Evolutionary conservation across 2,888 invertebrate species (phyloP).

Genomic region (Lasioglossum malachurum): DNA sequence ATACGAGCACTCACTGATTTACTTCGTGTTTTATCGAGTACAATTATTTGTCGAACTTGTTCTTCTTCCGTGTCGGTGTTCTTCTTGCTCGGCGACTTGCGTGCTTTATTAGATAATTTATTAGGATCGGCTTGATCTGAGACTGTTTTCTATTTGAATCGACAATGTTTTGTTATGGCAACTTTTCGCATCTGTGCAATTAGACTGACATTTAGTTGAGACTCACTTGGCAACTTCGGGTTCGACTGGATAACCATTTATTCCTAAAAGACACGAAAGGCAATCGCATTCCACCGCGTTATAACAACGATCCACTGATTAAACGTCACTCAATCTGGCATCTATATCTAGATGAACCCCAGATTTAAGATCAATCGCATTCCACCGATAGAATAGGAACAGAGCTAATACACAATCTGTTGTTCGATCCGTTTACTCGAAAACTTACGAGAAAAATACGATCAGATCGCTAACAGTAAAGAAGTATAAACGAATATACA

Average conservation of each 20-base stretch:
- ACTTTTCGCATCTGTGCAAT: not conserved
- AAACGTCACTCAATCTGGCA: not conserved
- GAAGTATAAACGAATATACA: not conserved
- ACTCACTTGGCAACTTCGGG: not conserved
- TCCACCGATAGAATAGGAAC: not conserved
- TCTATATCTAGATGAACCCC: not conserved
- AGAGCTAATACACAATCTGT: not conserved
- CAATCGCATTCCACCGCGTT: not conserved
- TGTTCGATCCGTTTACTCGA: not conserved
- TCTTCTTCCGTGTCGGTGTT: no score
- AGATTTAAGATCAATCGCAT: not conserved
- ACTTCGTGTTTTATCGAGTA: not conserved
- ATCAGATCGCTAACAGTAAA: not conserved
- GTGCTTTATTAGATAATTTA: not conserved
- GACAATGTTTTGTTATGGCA: not conserved
- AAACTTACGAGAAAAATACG: not conserved
- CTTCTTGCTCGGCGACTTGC: not conserved
- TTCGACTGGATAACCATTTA: not conserved
- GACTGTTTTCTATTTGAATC: not conserved
- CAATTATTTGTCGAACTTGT: not conserved
- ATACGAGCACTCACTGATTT: not conserved
- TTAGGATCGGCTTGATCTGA: not conserved
- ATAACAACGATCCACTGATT: not conserved
- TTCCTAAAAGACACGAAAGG: not conserved
- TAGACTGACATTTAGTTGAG: not conserved